These are phyloP conservation scores for Sturnira hondurensis DNA, from an alignment of 2,113 vertebrate species.

Conservation along the genomic window DNA sequence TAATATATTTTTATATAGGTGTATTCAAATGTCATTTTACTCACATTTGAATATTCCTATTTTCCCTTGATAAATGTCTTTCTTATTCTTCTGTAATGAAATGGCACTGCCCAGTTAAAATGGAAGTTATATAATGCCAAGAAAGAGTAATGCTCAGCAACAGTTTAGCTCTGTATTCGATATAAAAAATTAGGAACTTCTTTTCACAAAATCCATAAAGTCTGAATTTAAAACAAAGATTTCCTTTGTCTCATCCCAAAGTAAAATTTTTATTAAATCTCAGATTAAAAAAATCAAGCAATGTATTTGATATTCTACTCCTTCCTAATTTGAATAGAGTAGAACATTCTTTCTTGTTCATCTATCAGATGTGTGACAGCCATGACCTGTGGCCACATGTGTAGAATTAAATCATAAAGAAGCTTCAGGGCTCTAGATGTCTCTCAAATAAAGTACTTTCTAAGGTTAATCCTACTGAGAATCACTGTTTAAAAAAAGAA, in stretches of 20 bases:
- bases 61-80: conserved; percentile 37
- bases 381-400: conserved; percentile 10
- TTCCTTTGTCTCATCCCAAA: conserved; percentile 20
- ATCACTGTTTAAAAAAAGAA: background rate
- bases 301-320: background rate
- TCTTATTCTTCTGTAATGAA: conserved; percentile 22
- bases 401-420: conserved; percentile 13
- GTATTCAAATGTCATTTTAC: conserved; percentile 31
- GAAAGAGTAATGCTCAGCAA: background rate
- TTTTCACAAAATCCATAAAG: conserved; percentile 15
- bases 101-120: conserved; percentile 17
- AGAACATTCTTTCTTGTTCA: conserved; percentile 8
- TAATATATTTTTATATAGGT: background rate
- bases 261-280: conserved; percentile 16
- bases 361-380: conserved; percentile 28
- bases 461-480: background rate
- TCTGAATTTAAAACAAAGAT: conserved; percentile 45
- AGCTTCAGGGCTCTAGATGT: background rate
- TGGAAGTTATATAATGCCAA: conserved; percentile 14
- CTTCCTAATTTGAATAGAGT: background rate
- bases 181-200: background rate
- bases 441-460: background rate
- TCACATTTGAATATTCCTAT: conserved; percentile 15
- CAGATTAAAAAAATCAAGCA: background rate
- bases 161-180: background rate